Base-by-base conservation (phyloP, 2,888 invertebrate genomes). In the Agrilus mali region DNA sequence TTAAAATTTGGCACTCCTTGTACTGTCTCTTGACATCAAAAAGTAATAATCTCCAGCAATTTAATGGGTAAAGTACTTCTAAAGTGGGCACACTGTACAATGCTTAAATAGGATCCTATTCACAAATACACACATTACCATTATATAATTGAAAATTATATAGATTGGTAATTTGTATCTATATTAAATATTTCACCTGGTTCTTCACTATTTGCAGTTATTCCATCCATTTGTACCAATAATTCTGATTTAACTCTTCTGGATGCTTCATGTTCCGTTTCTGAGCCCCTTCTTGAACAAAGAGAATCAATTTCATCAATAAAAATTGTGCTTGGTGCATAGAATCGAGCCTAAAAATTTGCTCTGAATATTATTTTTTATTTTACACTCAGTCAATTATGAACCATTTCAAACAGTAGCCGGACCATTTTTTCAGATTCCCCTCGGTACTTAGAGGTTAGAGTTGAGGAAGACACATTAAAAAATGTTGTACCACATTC, bases 281-380 rank as follows among this genome's bases (percentile, higher is more conserved):
- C 94, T 0, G 90, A 87, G 43, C 97, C 97, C 64, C 96, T 77
- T 50, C 90, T 79, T 14, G 94, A 94, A 64, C 96, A 96, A 48
- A 97, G 70, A 20, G 96, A 94, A 73, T 98, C 97, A 48, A 98
- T 97, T 76, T 98, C 97, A 69, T 98, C 97, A 47, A 98, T 92
- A 68, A 98, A 98, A 58, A 98, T 96, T 44, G 96, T 97, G 60
- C 92, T 92, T 5, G 97, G 97, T 45, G 97, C 95, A 73, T 96
- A 95, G 72, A 93, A 95, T 53, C 96, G 77, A 2, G 96, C 96
- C 88, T 89, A 65, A 6, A 68, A 67, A 13, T 14, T 17, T 38
- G 2, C 6, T 12, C 31, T 20, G 13, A 38, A 22, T 10, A 42
- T n/a, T n/a, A 34, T 20, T 36, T 46, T 22, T 35, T 37, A 33